Base-by-base conservation (phyloP, 30 jellyfish, hydroid and myxozoan genomes). In the Turritopsis rubra region DNA sequence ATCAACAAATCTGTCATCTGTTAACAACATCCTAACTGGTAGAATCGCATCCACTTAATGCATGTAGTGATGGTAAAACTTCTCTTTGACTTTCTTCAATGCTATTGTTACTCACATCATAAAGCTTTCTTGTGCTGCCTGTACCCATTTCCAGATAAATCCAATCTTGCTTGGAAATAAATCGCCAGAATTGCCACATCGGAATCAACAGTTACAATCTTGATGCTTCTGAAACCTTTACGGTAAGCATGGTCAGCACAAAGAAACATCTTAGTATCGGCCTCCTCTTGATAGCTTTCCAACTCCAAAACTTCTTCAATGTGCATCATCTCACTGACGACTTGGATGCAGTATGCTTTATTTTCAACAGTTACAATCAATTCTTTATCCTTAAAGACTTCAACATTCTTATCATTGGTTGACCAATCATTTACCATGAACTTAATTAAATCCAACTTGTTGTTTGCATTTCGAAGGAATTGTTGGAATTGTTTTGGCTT, bases 121-220 rank as follows among this genome's bases (percentile, higher is more conserved):
- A 71, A 19, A 71, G 23, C 28, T 71, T 71, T 18, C 28, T 71
- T 16, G 18, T 71, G 18, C 28, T 71, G 19, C 28, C 20, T 71
- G 80, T 71, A 17, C 80, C 80, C 28, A 71, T 71, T 71, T 71
- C 80, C 80, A 71, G 23, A 24, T 71, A 71, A 17, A 71, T 54
- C 72, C 72, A 54, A 54, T n/a, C 72, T 18, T 18, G 18, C n/a
- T 54, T 54, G 72, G 72, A 16, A 54, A n/a, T 54, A 54, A 54
- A 54, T 54, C 72, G 72, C 17, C 18, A 19, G n/a, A n/a, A 54
- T 21, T 16, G 72, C 72, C 18, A 54, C 72, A 54, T 54, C 72
- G 18, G 72, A 54, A 54, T 54, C n/a, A n/a, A n/a, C n/a, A n/a
- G n/a, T n/a, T n/a, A n/a, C n/a, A n/a, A n/a, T n/a, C n/a, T n/a